phyloP scores from a whole-genome alignment of 2,888 invertebrate genomes.

The Harpalus rufipes region DNA sequence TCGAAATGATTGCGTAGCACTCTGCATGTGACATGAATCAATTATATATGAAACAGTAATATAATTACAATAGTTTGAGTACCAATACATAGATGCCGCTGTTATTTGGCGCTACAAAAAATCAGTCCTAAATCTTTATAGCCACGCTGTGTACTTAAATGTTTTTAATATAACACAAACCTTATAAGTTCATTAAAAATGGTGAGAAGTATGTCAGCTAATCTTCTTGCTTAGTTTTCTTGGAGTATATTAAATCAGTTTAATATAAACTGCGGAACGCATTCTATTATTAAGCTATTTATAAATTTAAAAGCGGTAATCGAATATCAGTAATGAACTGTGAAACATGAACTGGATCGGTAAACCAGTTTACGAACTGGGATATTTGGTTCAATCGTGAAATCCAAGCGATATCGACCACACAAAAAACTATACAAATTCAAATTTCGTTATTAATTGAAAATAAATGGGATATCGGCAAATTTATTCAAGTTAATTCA shows the following conservation, averaged over 20 bases:
- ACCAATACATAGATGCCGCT: no score
- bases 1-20: no score
- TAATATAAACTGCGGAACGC: neutral
- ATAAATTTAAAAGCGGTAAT: neutral
- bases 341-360: conserved; percentile 18
- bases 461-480: neutral
- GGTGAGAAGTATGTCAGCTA: neutral
- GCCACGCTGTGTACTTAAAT: no score
- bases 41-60: no score
- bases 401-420: neutral
- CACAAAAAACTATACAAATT: neutral
- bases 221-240: neutral
- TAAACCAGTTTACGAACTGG: conserved; percentile 31
- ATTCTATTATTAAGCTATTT: conserved; percentile 2
- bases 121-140: no score
- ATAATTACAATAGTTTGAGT: no score
- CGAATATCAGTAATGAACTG: conserved; percentile 20
- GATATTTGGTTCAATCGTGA: conserved; percentile 22
- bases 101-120: no score
- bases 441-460: neutral
- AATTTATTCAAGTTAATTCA: neutral
- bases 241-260: neutral
- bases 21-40: no score
- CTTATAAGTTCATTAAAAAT: no score
- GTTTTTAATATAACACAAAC: no score